Conservation (phyloP, 2,888 invertebrate species). For the Timema cristinae region DNA sequence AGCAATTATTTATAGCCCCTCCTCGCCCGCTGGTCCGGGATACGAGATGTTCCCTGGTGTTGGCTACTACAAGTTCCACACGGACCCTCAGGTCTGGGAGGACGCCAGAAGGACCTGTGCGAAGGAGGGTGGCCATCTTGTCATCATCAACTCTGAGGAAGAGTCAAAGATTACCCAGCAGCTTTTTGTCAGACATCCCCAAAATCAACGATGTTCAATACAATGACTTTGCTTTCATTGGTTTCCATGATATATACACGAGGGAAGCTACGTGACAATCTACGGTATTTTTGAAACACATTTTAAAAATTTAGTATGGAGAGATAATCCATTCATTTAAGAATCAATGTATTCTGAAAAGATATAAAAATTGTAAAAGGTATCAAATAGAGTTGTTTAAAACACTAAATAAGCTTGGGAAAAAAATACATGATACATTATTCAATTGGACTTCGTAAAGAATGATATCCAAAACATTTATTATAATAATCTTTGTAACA, state of each 20-base stretch:
- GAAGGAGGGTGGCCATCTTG: constrained; percentile 1
- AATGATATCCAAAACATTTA: background rate
- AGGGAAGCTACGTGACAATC: constrained; percentile 7
- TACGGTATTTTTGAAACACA: background rate
- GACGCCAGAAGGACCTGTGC: constrained; percentile 2
- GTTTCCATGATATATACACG: constrained; percentile 10
- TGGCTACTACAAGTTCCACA: constrained; percentile 16
- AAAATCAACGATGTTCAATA: background rate
- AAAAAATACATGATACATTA: background rate
- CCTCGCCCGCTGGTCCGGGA: background rate
- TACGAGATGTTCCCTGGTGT: constrained; percentile 11
- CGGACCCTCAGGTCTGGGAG: background rate
- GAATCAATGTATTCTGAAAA: background rate
- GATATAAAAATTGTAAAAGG: background rate
- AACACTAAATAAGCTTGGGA: background rate
- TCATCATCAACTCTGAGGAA: constrained; percentile 14
- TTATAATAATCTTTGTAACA: background rate
- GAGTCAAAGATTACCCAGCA: constrained; percentile 1
- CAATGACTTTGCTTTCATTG: constrained; percentile 12
- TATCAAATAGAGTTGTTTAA: too few species aligned
- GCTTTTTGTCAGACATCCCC: background rate
- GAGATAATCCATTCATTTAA: background rate
- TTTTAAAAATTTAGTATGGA: background rate
- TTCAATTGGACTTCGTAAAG: background rate
- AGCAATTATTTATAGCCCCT: too few species aligned